Evolutionary conservation across 2,797 vertebrate species (phyloP), one percentile per base, ranked within the genome.

Genomic region (Cirrhinus mrigala): DNA sequence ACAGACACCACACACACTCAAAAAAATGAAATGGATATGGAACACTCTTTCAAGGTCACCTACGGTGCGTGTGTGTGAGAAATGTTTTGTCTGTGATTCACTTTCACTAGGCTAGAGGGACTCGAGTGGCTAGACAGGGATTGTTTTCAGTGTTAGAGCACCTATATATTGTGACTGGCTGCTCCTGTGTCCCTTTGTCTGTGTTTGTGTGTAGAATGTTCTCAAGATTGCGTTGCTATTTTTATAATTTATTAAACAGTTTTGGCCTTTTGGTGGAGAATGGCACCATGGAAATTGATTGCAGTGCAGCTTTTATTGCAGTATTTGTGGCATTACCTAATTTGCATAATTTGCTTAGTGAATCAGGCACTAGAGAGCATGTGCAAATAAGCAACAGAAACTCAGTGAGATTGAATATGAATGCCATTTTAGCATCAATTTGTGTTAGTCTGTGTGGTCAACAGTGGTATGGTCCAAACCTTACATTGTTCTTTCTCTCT

Each of bases 11-110:
- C 82, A 66, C 56, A 81, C 44, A 73, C 82, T 73, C 73, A 58
- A 68, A 92, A 64, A 29, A 86, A 73, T 62, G 37, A 90, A 88
- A 86, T n/a, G 52, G 58, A 89, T 90, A 89, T 85, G 75, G 88
- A 85, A 81, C 80, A 80, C 60, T 64, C 29, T 20, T 48, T 87
- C 81, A 86, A 89, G 86, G 89, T 86, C 88, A 69, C 64, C 16
- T 14, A 70, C 18, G 6, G n/a, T 52, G 70, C 37, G 68, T 15
- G 24, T 73, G 50, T 73, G 68, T 79, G 50, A 76, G 24, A 66
- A 70, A 69, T 83, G 29, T 66, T 84, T 40, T 52, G 18, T 52
- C 77, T 80, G 40, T 52, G 44, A 79, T 82, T 69, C 33, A 46
- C 52, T 62, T 77, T 56, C 50, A 52, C 9, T 52, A 37, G 37